Percentiles rank a stretch among this genome's conserved stretches.
Evolutionary conservation across 2,113 vertebrate genomes (phyloP).

Genomic region (Sebastes fasciatus): DNA sequence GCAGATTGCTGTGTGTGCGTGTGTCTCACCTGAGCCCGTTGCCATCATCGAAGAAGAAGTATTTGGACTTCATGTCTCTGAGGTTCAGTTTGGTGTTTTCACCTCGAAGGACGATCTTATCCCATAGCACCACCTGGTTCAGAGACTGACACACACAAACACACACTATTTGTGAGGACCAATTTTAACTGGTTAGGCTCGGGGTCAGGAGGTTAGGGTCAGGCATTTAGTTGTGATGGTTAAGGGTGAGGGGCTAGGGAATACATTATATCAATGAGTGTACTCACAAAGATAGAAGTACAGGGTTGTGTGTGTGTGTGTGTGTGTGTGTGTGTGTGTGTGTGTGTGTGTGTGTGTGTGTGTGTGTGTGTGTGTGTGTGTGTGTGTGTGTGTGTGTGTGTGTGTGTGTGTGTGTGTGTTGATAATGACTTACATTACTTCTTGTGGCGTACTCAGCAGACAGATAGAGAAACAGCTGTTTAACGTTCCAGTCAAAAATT

Average conservation of each 20-base stretch:
- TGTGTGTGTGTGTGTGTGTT: not conserved
- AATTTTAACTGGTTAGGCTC: no score
- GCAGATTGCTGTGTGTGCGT: not conserved
- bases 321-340: not conserved
- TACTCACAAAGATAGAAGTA: no score
- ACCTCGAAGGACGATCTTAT: slow-evolving; percentile 95
- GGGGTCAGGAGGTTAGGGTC: no score
- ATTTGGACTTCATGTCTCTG: slow-evolving; percentile 96
- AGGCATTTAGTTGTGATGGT: no score
- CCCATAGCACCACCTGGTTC: slow-evolving; percentile 99
- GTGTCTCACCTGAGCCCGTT: slow-evolving; percentile 94
- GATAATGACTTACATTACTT: slow-evolving; percentile 90
- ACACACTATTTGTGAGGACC: not conserved
- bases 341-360: not conserved
- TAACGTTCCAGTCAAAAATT: slow-evolving; percentile 99
- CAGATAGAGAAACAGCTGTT: slow-evolving; percentile 97
- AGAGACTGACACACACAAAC: slow-evolving; percentile 84
- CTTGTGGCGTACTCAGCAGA: slow-evolving; percentile 96
- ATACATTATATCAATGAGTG: no score
- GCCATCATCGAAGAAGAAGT: slow-evolving; percentile 99
- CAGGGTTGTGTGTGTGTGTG: not conserved
- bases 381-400: no score
- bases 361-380: no score
- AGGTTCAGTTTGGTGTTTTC: slow-evolving; percentile 92
- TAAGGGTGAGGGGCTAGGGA: no score